These are phyloP conservation scores for Chaetorhynchus papuensis DNA, from an alignment of 2,113 vertebrate genomes.

Conservation along the genomic window DNA sequence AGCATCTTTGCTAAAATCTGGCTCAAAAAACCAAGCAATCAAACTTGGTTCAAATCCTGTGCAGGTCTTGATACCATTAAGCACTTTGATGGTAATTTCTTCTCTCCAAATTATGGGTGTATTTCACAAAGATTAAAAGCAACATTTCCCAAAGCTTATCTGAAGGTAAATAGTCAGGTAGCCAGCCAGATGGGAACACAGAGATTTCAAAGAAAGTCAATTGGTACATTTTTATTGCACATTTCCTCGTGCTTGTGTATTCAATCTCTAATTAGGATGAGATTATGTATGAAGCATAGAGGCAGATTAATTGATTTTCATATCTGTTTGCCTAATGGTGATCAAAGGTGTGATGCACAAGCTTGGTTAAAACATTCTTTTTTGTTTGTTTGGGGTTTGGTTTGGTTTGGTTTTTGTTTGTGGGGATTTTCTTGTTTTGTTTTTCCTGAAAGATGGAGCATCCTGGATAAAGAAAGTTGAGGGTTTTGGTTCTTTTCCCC, in stretches of 20 bases:
- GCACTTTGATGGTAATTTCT: neutral
- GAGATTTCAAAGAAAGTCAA: neutral
- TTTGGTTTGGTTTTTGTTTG: neutral
- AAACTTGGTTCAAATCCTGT: neutral
- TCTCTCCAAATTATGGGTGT: neutral
- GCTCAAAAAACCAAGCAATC: neutral
- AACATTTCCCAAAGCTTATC: neutral
- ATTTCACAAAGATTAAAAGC: neutral
- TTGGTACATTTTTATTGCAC: neutral
- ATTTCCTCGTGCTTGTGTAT: neutral
- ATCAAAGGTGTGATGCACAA: neutral
- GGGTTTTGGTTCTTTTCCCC: accelerated
- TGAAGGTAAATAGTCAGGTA: neutral
- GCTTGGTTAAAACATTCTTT: neutral
- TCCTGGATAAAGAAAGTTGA: neutral
- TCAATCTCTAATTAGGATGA: neutral
- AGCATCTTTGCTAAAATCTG: neutral
- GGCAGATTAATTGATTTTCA: neutral
- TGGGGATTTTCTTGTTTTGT: neutral
- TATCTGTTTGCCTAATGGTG: neutral
- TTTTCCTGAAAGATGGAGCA: neutral
- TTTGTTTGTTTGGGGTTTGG: neutral
- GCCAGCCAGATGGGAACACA: neutral
- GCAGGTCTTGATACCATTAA: neutral
- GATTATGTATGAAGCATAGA: neutral